Evolutionary conservation across 2,797 vertebrate species (phyloP).

Genomic region (Lophotriccus pileatus): DNA sequence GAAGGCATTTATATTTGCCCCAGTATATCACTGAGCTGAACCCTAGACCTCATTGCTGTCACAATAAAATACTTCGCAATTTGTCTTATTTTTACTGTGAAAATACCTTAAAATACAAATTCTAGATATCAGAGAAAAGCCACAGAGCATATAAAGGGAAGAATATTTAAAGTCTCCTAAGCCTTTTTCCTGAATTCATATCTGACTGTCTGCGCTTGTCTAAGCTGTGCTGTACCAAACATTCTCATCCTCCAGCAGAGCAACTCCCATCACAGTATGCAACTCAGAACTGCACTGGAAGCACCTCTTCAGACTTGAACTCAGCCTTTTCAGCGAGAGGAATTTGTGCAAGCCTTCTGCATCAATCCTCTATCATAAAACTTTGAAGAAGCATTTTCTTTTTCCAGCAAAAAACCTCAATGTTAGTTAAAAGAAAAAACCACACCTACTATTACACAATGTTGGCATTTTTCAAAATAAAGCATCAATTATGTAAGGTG

Average conservation of each 20-base stretch:
- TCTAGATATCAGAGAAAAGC: not conserved
- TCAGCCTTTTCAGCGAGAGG: not conserved
- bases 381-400: not conserved
- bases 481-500: not conserved
- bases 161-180: not conserved
- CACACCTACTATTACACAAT: fast-evolving
- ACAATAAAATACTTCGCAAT: fast-evolving
- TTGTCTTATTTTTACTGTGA: not conserved
- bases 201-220: not conserved
- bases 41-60: not conserved
- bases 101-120: not conserved
- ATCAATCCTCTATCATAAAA: not conserved
- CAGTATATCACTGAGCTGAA: not conserved
- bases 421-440: not conserved
- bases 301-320: not conserved
- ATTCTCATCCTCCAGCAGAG: not conserved
- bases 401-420: not conserved
- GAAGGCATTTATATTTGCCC: not conserved
- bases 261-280: not conserved
- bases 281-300: not conserved
- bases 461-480: not conserved
- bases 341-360: not conserved
- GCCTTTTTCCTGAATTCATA: not conserved
- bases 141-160: not conserved
- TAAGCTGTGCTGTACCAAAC: not conserved